These are phyloP conservation scores for Aphelinus certus DNA, from an alignment of 1,140 invertebrate species.

Conservation along the genomic window DNA sequence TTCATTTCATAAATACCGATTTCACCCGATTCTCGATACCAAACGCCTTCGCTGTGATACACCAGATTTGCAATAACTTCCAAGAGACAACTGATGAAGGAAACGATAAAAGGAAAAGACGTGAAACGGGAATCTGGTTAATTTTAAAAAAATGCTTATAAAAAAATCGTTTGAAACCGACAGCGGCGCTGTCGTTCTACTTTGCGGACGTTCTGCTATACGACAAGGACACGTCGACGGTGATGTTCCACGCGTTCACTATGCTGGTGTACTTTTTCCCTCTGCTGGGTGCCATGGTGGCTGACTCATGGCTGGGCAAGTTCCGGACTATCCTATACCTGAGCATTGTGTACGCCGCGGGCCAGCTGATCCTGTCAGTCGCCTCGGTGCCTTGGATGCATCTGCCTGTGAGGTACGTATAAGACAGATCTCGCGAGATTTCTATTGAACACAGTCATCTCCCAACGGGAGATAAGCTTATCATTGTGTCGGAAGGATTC, in stretches of 20 bases:
- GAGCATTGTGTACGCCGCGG: conserved; percentile 87
- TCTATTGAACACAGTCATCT: too few relatives aligned
- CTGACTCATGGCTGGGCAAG: conserved; percentile 88
- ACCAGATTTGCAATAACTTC: too few relatives aligned
- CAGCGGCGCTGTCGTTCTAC: conserved; percentile 87
- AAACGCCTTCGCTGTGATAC: too few relatives aligned
- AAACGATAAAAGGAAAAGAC: too few relatives aligned
- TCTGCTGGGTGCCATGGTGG: conserved; percentile 85
- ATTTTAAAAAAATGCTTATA: too few relatives aligned
- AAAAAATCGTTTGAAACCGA: conserved; percentile 49
- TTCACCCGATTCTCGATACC: too few relatives aligned
- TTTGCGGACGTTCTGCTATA: conserved; percentile 76
- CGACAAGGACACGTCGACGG: conserved; percentile 74
- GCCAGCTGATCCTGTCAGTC: conserved; percentile 82
- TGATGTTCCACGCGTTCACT: conserved; percentile 85
- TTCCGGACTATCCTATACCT: conserved; percentile 89
- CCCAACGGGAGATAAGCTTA: too few relatives aligned
- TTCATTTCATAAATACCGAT: too few relatives aligned
- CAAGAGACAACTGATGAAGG: too few relatives aligned
- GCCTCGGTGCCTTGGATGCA: conserved; percentile 71
- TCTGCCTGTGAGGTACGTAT: conserved; percentile 70
- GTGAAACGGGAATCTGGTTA: too few relatives aligned
- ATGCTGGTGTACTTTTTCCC: conserved; percentile 90
- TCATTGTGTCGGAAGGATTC: too few relatives aligned
- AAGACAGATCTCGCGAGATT: too few relatives aligned